Base-by-base conservation (phyloP, 2,888 invertebrate species). In the Anarsia innoxiella region DNA sequence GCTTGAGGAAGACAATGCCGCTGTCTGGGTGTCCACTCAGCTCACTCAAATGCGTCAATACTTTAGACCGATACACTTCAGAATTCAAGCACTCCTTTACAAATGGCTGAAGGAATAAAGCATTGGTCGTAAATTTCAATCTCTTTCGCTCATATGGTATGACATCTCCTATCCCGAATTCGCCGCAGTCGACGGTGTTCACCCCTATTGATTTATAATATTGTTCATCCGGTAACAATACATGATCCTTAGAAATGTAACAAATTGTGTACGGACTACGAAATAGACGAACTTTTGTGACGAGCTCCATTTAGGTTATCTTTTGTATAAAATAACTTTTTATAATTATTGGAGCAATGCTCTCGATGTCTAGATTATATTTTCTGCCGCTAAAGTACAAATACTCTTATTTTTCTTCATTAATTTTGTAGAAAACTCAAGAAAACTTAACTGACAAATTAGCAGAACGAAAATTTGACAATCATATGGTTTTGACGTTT, bases 51-150 rank as follows among this genome's bases (percentile, higher is more conserved):
- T 75, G 44, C 16, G 46, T 45, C 31, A 78, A 40, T 6, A 83
- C 67, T 46, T 70, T 75, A 13, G 28, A 45, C 49, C 80, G 68
- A 44, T 72, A 84, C 1, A 59, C 53, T 40, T 61, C 51, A 2
- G 79, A 80, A 37, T 62, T 63, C 13, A 68, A 39, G 46, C 78
- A 78, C 41, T 68, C 75, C 39, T 50, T 74, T 0, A 80, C 46
- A 43, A 84, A 80, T 1, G 76, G 68, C 31, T 72, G 66, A 8
- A 82, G 51, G 46, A 80, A 80, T 12, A 71, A 49, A 9, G 79
- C 75, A 37, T 49, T 65, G 1, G 67, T 53, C 13, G 51, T 64
- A 11, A 63, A 42, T 39, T 55, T 67, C 5, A 75, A 39, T 9
- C 27, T 35, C 8, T 12, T 28, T n/a, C 12, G 4, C 3, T 5